Evolutionary conservation across 2,888 invertebrate species (phyloP), one percentile per base, ranked within the genome.

Genomic region (Acleris cristana): DNA sequence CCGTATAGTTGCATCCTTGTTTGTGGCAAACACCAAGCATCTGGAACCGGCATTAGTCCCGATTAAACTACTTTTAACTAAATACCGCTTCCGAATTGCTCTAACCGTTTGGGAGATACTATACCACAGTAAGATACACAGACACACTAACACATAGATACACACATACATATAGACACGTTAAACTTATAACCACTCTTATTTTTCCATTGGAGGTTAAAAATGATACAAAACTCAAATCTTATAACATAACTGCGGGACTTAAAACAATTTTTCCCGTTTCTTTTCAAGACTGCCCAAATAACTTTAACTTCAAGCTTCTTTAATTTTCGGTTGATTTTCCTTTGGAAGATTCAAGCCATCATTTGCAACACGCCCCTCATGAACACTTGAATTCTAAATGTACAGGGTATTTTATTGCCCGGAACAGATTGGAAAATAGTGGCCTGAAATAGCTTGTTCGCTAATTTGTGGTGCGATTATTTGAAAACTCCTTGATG

Each of bases 351-450:
- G 53, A 57, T n/a, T 18, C 30, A 71, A 70, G 70, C 78, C 74
- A 73, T 76, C 71, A 74, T 72, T 74, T 74, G 73, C 74, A 71
- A 75, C 70, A 63, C 69, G 74, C 79, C 81, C 80, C 80, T 76
- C 73, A 80, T 76, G 81, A 78, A 76, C 78, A 75, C 79, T 85
- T 79, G 76, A 79, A 78, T 86, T 79, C 79, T 80, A 82, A 81
- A 79, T 81, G 79, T 76, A 72, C 72, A 71, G 71, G 70, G 75
- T 65, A 78, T 77, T 85, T 85, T 86, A 86, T 86, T 82, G 79
- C 78, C 72, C 73, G 87, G 82, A 85, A 86, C 83, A 82, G 79
- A 86, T 85, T 81, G 80, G 80, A 74, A 79, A 80, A 81, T 80
- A 78, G 81, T 80, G 74, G 72, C 70, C 72, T 55, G 62, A 30